Base-by-base conservation (phyloP, 2,888 invertebrate genomes). In the Cylindroiulus punctatus region DNA sequence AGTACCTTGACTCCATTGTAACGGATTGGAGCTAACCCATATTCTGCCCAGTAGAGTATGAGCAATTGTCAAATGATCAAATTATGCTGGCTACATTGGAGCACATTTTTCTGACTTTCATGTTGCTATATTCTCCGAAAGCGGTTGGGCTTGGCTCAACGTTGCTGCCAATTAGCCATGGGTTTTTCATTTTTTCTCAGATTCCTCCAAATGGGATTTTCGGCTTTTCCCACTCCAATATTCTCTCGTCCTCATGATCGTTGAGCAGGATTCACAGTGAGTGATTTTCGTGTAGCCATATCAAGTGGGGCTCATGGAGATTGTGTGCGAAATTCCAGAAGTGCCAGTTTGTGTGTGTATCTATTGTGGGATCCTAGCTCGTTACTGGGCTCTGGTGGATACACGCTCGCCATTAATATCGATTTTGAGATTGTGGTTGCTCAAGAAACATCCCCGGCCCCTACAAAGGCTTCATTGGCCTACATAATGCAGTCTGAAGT, bases 281-380 rank as follows among this genome's bases (percentile, higher is more conserved):
- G 47, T 47, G 47, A 12, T 47, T 47, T 47, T 47, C 47, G 14
- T 47, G 47, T 47, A 47, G 52, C 52, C 4, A 52, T 52, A n/a
- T 52, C 52, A 19, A 52, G 47, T 52, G n/a, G n/a, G 52, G 5
- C 19, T n/a, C n/a, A 52, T n/a, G n/a, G n/a, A 52, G 52, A 52
- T 52, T 52, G 52, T 19, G 52, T 52, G 52, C 52, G n/a, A 52
- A 52, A 52, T 52, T 52, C 52, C 52, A 19, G 19, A 8, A 44
- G 44, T 44, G 44, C 14, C n/a, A n/a, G n/a, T 52, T 4, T 52
- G 52, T 52, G 47, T 52, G 5, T 52, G 52, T 52, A 14, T 52
- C 52, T 52, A 52, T 52, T 52, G 52, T 52, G 52, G 52, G 52
- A 52, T 52, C 52, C n/a, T n/a, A n/a, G n/a, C n/a, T 52, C n/a